Evolutionary conservation across 2,113 vertebrate genomes (phyloP).

Genomic region (Sander lucioperca): DNA sequence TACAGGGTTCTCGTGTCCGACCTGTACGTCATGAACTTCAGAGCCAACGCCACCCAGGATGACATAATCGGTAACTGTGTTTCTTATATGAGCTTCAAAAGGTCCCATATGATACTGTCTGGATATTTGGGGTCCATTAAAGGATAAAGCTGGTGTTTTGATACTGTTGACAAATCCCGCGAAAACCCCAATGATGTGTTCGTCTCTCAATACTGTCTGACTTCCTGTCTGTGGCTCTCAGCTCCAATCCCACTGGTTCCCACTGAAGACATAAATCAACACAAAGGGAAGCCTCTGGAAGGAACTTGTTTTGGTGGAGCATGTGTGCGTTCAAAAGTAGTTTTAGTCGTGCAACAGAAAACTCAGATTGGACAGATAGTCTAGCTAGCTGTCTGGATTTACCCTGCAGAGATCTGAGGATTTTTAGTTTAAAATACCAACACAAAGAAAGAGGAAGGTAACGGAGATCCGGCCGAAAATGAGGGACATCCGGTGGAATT

Average conservation of each 20-base stretch:
- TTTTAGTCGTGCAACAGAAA: no score
- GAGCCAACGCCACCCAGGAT: slow-evolving; percentile 63
- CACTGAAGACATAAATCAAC: background rate
- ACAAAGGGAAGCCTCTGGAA: no score
- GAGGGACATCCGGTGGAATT: no score
- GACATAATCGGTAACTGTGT: slow-evolving; percentile 73
- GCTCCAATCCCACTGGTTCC: background rate
- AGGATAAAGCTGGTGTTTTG: background rate
- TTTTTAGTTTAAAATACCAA: no score
- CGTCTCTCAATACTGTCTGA: background rate
- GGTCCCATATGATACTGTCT: background rate
- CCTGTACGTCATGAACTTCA: slow-evolving; percentile 85
- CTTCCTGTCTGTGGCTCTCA: background rate
- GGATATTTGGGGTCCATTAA: background rate
- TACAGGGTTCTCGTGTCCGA: slow-evolving; percentile 85
- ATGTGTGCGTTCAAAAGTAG: no score
- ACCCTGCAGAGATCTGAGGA: no score
- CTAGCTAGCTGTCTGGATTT: no score
- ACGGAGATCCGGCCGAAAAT: no score
- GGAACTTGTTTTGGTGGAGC: no score
- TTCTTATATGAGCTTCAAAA: background rate
- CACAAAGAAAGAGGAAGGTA: no score
- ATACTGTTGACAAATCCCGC: background rate
- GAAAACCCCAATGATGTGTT: background rate
- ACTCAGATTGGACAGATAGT: no score